Base-by-base conservation (phyloP, 2,113 vertebrate species). In the Rhinopithecus roxellana region DNA sequence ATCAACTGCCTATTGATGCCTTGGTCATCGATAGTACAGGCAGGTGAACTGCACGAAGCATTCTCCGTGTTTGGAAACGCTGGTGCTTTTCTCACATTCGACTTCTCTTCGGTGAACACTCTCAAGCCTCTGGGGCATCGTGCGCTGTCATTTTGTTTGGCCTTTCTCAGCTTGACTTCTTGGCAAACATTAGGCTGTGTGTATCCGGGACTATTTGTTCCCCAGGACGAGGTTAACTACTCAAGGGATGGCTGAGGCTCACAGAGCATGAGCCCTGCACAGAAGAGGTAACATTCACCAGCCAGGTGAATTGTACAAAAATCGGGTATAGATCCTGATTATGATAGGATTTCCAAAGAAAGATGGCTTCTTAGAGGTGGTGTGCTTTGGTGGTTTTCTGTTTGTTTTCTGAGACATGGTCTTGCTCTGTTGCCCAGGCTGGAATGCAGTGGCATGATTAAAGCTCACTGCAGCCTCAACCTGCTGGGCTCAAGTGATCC, bases 11-110 rank as follows among this genome's bases (percentile, higher is more conserved):
- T 35, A 98, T 50, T 50, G 48, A 50, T 99, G 84, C 97, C 98
- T 98, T 57, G 98, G 97, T 99, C 99, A 99, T 99, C 96, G 98
- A 99, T 99, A 98, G 79, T 98, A 96, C 98, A 98, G 98, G 98
- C 50, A 98, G n/a, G 98, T 32, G 0, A 98, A 96, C 0, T 88
- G 61, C 40, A 50, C 79, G 83, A 97, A 98, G 97, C 55, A 5
- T 98, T 97, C 99, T 98, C 98, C 69, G 88, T 99, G 98, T 99
- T 97, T 98, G 90, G 97, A 96, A 97, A 98, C 97, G 97, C 97
- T 98, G 98, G 61, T 40, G 95, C 98, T 81, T 95, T 98, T 96
- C 98, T 95, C 25, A 98, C 98, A 98, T 0, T 4, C 2, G 9
- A 30, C 0, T 2, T 1, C 0, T 35, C 2, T 79, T 8, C 2